Conservation (phyloP, 2,113 vertebrate genomes). For the Petaurus breviceps region DNA sequence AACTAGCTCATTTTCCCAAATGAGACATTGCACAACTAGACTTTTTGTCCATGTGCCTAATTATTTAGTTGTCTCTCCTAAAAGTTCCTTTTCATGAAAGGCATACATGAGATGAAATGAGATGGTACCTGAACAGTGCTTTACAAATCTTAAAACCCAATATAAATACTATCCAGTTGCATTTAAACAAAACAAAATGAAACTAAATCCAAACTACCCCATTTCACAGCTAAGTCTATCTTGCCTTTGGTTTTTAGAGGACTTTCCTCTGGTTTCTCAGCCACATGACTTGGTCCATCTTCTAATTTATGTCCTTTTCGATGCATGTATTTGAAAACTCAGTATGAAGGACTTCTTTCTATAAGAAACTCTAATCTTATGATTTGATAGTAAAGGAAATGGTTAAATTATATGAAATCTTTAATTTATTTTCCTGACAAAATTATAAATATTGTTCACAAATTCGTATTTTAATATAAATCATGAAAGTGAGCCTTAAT, state of each 20-base stretch:
- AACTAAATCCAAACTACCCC: not conserved
- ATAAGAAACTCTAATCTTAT: constrained; percentile 40
- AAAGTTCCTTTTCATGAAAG: not conserved
- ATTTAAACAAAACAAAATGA: not conserved
- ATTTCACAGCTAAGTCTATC: not conserved
- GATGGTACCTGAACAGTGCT: not conserved
- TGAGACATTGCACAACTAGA: not conserved
- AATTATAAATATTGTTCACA: constrained; percentile 43
- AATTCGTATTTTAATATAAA: constrained; percentile 60
- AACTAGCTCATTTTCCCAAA: not conserved
- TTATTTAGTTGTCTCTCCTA: not conserved
- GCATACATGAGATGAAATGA: not conserved
- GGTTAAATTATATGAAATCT: constrained; percentile 15
- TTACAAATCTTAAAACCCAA: constrained; percentile 16
- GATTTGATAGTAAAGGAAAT: constrained; percentile 33
- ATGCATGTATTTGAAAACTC: not conserved
- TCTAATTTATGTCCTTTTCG: constrained; percentile 25
- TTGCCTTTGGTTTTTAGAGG: constrained; percentile 48
- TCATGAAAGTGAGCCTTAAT: constrained; percentile 50
- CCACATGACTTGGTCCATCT: not conserved
- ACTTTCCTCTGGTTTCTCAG: constrained; percentile 1
- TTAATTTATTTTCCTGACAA: constrained; percentile 38
- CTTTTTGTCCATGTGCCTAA: not conserved
- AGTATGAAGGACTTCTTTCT: not conserved
- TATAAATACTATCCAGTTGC: not conserved